Conservation (phyloP, 2,797 vertebrate genomes). For the Myotis daubentonii region DNA sequence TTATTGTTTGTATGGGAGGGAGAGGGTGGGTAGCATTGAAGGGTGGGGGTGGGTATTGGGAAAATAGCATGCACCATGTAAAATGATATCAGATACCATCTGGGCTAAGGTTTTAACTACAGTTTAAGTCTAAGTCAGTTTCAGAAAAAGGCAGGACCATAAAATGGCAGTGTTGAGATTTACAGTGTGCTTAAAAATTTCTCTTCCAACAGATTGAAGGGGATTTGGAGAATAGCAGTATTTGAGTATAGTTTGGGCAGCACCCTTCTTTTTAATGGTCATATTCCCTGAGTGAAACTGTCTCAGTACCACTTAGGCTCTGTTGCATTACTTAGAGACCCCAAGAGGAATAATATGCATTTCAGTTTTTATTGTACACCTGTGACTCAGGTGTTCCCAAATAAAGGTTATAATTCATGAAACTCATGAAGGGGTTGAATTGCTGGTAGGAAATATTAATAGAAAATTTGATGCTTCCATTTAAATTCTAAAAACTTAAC, state of each 20-base stretch:
- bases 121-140: constrained; percentile 20
- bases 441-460: constrained; percentile 35
- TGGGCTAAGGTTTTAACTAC: constrained; percentile 44
- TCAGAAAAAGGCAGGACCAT: constrained; percentile 55
- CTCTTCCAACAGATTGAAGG: neutral
- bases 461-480: constrained; percentile 24
- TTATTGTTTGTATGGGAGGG: constrained; percentile 76
- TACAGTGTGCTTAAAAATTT: neutral
- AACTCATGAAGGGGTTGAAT: neutral
- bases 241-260: constrained; percentile 27
- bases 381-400: constrained; percentile 4
- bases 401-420: neutral
- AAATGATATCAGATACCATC: constrained; percentile 27
- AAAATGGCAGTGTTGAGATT: constrained; percentile 2
- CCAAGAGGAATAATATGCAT: neutral
- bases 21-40: constrained; percentile 53
- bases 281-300: neutral
- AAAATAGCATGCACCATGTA: constrained; percentile 68
- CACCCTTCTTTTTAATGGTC: neutral
- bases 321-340: neutral
- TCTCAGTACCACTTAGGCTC: neutral
- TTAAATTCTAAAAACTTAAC: constrained; percentile 46
- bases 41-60: constrained; percentile 61
- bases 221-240: constrained; percentile 31
- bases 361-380: constrained; percentile 12